These are phyloP conservation scores for Syngnathus scovelli DNA, from an alignment of 2,113 vertebrate species.

Conservation along the genomic window DNA sequence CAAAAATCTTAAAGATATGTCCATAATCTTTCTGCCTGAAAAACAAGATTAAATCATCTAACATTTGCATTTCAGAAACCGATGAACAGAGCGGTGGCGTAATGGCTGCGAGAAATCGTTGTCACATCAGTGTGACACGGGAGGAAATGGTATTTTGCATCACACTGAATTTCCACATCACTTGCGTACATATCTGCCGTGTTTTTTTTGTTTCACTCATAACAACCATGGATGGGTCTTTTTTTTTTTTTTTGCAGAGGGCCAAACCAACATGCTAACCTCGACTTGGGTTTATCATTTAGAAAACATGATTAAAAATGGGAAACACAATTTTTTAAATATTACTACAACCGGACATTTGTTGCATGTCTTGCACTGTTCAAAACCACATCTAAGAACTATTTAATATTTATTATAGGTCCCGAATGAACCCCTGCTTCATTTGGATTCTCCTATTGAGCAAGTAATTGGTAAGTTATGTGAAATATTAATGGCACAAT, in stretches of 20 bases:
- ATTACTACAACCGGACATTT: too few relatives aligned
- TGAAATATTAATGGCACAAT: not conserved
- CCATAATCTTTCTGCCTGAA: not conserved
- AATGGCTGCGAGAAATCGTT: not conserved
- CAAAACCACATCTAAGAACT: not conserved
- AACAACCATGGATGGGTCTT: not conserved
- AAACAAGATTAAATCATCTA: not conserved
- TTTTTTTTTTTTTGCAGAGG: too few relatives aligned
- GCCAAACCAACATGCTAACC: too few relatives aligned
- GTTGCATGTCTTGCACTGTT: not conserved
- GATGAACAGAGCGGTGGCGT: not conserved
- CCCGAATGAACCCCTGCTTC: not conserved
- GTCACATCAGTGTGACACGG: conserved; percentile 1
- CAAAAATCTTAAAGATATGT: not conserved
- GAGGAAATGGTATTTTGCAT: conserved; percentile 28
- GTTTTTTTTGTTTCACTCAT: not conserved
- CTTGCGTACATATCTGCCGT: not conserved
- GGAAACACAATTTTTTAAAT: too few relatives aligned
- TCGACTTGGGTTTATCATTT: too few relatives aligned
- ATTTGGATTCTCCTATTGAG: not conserved
- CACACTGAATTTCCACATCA: conserved; percentile 16
- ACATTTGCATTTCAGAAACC: conserved; percentile 14
- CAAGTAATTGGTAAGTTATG: not conserved
- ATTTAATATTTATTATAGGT: not conserved
- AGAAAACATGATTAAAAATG: too few relatives aligned